Base-by-base conservation (phyloP, 1,140 invertebrate species). In the Philaenus spumarius region DNA sequence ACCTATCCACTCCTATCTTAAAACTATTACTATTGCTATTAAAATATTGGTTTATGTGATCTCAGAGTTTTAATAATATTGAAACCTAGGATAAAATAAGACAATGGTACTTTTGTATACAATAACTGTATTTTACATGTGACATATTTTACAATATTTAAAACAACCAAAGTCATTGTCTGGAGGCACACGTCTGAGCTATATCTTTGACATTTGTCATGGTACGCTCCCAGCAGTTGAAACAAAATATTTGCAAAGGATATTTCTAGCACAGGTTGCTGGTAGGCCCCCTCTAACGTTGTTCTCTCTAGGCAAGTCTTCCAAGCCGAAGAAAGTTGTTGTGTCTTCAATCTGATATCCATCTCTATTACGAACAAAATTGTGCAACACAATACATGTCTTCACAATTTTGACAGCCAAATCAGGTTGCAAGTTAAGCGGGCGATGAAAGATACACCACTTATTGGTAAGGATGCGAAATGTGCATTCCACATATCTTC, bases 401-500 rank as follows among this genome's bases (percentile, higher is more conserved):
- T 68, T 67, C 24, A 64, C 51, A 23, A 66, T 67, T 37, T 58
- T 51, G 19, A 45, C 50, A 20, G 52, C 55, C 39, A 68, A 63
- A 2, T 64, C 55, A 20, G 43, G 14, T 20, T 54, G 22, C 2
- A 67, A 65, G 65, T 67, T 60, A 11, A 68, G 22, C 7, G 61
- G 53, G 12, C 50, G 15, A 43, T 64, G 57, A 40, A 63, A 63
- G 35, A 65, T 65, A 17, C 61, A 43, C 64, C 62, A 66, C 54
- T 64, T 64, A 30, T 62, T 57, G 19, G 40, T 64, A 17, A 68
- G 37, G 17, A 68, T 67, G 11, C 65, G 65, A 56, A 70, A 70
- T 12, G 67, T 54, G 55, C 67, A 69, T 57, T 69, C 68, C 6
- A 70, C 58, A 50, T 58, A 64, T 30, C 69, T 30, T 55, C 69